Conservation (phyloP, 2,113 vertebrate species). For the Lampris incognitus region DNA sequence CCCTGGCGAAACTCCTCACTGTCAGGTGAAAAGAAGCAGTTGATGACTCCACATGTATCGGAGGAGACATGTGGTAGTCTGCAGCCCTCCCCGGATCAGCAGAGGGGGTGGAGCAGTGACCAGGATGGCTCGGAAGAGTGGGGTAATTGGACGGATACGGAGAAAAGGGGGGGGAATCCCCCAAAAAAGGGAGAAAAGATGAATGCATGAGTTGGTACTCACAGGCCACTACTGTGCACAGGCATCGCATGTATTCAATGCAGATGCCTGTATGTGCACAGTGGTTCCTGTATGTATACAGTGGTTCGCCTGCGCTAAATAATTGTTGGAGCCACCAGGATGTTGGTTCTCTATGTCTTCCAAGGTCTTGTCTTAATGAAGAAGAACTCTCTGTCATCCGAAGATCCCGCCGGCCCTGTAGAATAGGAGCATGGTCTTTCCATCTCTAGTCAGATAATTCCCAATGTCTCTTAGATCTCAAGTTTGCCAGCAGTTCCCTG, state of each 20-base stretch:
- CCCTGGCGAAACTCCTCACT: too few species aligned
- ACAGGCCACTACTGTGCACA: too few species aligned
- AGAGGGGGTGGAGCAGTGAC: too few species aligned
- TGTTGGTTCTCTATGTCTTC: slow-evolving; percentile 10
- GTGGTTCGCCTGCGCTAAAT: not conserved
- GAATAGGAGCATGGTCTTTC: slow-evolving; percentile 59
- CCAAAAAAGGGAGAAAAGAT: too few species aligned
- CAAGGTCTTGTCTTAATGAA: slow-evolving; percentile 48
- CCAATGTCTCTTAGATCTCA: slow-evolving; percentile 65
- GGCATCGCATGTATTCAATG: not conserved
- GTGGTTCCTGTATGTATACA: not conserved
- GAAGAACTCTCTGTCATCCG: slow-evolving; percentile 43
- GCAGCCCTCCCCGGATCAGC: too few species aligned
- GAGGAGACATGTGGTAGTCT: too few species aligned
- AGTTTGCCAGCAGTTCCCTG: slow-evolving; percentile 73
- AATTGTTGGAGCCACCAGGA: slow-evolving; percentile 1
- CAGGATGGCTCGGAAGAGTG: too few species aligned
- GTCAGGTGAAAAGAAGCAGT: too few species aligned
- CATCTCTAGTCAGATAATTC: slow-evolving; percentile 62
- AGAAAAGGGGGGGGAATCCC: too few species aligned
- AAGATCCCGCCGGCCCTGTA: slow-evolving; percentile 39
- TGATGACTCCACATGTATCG: too few species aligned
- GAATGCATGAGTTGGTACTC: not conserved
- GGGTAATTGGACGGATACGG: too few species aligned
- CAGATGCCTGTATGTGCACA: not conserved